A percentile compares a stretch with the other conserved stretches of the same genome.
phyloP scores from a whole-genome alignment of 2,888 invertebrate genomes.

The Pachliopta kotzebuea region DNA sequence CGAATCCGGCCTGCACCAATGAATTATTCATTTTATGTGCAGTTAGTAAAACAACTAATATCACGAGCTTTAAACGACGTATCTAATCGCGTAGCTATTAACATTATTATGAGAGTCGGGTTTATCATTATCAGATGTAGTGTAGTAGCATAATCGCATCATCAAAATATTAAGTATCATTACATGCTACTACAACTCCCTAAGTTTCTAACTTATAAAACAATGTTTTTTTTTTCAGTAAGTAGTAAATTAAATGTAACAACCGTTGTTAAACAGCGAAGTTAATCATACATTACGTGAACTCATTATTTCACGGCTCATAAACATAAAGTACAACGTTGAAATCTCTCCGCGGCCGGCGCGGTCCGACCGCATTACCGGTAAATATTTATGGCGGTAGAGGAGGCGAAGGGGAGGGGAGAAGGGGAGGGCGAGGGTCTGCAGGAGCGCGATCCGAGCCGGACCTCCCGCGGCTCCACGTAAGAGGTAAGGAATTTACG shows the following conservation, averaged over 20 bases:
- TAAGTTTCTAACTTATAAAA: not conserved
- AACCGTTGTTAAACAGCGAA: not conserved
- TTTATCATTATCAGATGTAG: too few relatives aligned
- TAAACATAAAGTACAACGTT: constrained; percentile 28
- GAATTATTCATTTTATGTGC: too few relatives aligned
- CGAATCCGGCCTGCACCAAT: too few relatives aligned
- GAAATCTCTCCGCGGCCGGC: constrained; percentile 37
- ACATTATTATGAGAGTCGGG: too few relatives aligned
- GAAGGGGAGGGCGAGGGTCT: constrained; percentile 19
- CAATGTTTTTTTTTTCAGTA: not conserved
- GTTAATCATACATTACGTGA: constrained; percentile 12
- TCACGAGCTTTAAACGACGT: too few relatives aligned
- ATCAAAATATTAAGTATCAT: too few relatives aligned
- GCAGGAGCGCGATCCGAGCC: constrained; percentile 32
- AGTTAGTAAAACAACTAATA: too few relatives aligned
- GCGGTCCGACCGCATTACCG: constrained; percentile 37
- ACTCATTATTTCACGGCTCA: constrained; percentile 25
- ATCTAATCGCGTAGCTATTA: too few relatives aligned
- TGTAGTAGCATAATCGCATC: too few relatives aligned
- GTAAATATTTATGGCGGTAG: constrained; percentile 46
- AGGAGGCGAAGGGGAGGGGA: constrained; percentile 32
- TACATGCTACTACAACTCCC: too few relatives aligned
- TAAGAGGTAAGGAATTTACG: constrained; percentile 41
- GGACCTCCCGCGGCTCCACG: constrained; percentile 39
- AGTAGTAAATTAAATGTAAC: not conserved